Evolutionary conservation across 2,797 vertebrate genomes (phyloP).

Genomic region (Scyliorhinus canicula): DNA sequence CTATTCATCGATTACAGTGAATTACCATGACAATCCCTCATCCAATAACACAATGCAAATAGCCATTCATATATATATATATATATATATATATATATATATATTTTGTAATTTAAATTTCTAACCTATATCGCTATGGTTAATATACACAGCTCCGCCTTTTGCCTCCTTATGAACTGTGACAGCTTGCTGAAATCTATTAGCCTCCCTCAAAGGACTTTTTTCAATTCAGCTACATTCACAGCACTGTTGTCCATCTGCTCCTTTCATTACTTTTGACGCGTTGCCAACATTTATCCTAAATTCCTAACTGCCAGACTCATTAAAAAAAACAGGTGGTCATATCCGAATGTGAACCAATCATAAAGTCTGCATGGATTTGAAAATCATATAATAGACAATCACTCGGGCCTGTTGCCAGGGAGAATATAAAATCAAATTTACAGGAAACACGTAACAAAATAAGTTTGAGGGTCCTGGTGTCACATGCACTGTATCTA

Average conservation of each 20-base stretch:
- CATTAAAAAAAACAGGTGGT: neutral
- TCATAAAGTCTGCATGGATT: neutral
- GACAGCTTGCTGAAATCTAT: neutral
- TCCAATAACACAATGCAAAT: neutral
- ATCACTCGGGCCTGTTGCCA: neutral
- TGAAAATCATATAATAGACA: neutral
- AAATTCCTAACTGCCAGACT: neutral
- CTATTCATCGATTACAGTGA: neutral
- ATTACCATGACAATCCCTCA: neutral
- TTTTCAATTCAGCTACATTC: neutral
- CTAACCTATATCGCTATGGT: neutral
- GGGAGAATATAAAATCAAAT: neutral
- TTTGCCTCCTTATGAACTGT: neutral
- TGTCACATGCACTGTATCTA: neutral
- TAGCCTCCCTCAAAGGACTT: neutral
- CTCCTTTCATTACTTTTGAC: neutral
- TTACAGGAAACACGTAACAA: neutral
- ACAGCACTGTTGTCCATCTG: neutral
- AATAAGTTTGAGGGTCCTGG: neutral
- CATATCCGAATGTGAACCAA: neutral
- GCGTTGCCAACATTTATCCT: neutral
- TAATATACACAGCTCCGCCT: too few relatives aligned
- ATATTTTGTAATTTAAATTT: neutral
- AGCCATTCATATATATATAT: neutral
- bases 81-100: too few relatives aligned